Conservation (phyloP, 2,888 invertebrate genomes). For the Orthosia cruda region DNA sequence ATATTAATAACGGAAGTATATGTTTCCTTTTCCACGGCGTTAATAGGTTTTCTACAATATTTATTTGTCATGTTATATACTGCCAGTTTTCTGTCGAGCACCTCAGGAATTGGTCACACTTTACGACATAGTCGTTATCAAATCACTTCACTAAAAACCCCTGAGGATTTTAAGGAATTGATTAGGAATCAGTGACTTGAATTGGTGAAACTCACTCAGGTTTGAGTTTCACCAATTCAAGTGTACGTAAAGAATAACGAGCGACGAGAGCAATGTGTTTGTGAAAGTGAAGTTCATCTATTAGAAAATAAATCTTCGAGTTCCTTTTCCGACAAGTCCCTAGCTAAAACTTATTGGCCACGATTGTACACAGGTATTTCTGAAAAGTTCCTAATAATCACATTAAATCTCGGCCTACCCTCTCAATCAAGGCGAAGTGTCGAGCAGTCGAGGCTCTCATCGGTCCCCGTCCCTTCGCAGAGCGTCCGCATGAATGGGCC, state of each 20-base stretch:
- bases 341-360: background rate
- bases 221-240: background rate
- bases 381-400: slow-evolving; percentile 53
- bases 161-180: too few relatives aligned
- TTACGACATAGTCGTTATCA: background rate
- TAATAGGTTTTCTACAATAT: slow-evolving; percentile 14
- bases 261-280: background rate
- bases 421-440: slow-evolving; percentile 55
- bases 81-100: background rate
- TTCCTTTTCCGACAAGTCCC: slow-evolving; percentile 4
- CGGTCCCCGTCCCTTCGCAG: slow-evolving; percentile 42
- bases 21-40: background rate
- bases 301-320: background rate
- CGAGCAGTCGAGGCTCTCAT: slow-evolving; percentile 33
- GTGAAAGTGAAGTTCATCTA: background rate
- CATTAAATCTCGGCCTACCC: slow-evolving; percentile 47
- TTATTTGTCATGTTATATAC: background rate
- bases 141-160: background rate
- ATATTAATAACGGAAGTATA: slow-evolving; percentile 15
- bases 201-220: too few relatives aligned
- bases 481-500: slow-evolving; percentile 60
- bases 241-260: background rate
- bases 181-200: too few relatives aligned
- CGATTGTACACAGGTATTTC: slow-evolving; percentile 31
- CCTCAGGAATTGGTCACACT: background rate